phyloP scores from a whole-genome alignment of 2,113 vertebrate genomes.

The Lepus americanus region DNA sequence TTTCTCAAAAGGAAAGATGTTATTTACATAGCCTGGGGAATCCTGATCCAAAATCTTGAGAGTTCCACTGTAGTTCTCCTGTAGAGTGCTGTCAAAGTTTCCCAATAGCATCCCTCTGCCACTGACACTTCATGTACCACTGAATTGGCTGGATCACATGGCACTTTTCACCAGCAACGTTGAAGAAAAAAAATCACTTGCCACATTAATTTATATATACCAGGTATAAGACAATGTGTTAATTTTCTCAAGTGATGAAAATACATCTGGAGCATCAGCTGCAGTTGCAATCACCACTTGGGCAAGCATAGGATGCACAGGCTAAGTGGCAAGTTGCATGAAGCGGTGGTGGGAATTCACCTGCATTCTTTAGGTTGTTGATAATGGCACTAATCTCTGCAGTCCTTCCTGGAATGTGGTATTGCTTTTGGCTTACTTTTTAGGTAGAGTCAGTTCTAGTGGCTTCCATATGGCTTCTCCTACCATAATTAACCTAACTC shows the following conservation, averaged over 20 bases:
- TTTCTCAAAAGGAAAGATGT: background rate
- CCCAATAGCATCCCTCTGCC: background rate
- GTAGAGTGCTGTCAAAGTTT: background rate
- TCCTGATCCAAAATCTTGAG: background rate
- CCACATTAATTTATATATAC: background rate
- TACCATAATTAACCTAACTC: background rate
- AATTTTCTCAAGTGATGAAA: slow-evolving; percentile 25
- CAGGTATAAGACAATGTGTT: background rate
- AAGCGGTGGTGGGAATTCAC: background rate
- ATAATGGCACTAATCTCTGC: background rate
- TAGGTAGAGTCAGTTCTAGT: background rate
- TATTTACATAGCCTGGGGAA: background rate
- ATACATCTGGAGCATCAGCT: background rate
- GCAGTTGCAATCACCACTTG: background rate
- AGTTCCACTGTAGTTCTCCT: background rate
- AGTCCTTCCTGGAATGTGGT: background rate
- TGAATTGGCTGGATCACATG: background rate
- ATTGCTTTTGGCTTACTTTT: slow-evolving; percentile 7
- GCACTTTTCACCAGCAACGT: background rate
- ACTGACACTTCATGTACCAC: background rate
- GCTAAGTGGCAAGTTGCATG: background rate
- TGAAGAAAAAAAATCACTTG: background rate
- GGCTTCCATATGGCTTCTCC: background rate
- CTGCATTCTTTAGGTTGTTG: background rate
- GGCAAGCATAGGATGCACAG: background rate